Evolutionary conservation across 2,113 vertebrate species (phyloP), one percentile per base, ranked within the genome.

Genomic region (Callionymus lyra): DNA sequence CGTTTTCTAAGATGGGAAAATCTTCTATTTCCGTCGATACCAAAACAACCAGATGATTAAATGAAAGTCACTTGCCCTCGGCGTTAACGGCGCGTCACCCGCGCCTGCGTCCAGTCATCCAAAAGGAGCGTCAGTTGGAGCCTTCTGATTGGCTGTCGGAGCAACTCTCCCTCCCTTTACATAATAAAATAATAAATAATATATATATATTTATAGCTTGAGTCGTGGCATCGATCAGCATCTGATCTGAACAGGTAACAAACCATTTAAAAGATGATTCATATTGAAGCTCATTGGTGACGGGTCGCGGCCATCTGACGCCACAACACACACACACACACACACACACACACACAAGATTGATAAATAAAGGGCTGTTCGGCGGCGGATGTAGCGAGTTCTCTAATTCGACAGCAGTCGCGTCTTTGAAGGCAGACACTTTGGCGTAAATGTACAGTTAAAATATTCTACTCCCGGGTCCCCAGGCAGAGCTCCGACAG

Each of bases 401-500:
- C 86, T 85, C 76, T 89, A 91, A 91, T 91, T 91, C 84, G 79
- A 89, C 89, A 89, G 87, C 88, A 86, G 88, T 84, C 84, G 86
- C 86, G 87, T 90, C 88, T 94, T 94, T 94, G 87, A 94, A 93
- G 89, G 86, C 89, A 92, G 90, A 89, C 91, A 87, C 88, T 91
- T 27, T 84, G 91, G 88, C 91, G 90, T 92, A 91, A 95, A 93
- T 89, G 92, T 95, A 96, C 92, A 94, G 93, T 96, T 96, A 93
- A 93, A 96, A 94, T 95, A 96, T 97, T 95, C 93, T 85, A 86
- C 84, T 85, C 85, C 76, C 61, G 17, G 39, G 84, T 95, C 94
- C 94, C 92, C 85, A 89, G 91, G 86, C 90, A 82, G 87, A 87
- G 91, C 86, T 89, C 88, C 80, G 83, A 87, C 87, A 84, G 88